Evolutionary conservation across 2,888 invertebrate genomes (phyloP).

Genomic region (Mythimna impura): DNA sequence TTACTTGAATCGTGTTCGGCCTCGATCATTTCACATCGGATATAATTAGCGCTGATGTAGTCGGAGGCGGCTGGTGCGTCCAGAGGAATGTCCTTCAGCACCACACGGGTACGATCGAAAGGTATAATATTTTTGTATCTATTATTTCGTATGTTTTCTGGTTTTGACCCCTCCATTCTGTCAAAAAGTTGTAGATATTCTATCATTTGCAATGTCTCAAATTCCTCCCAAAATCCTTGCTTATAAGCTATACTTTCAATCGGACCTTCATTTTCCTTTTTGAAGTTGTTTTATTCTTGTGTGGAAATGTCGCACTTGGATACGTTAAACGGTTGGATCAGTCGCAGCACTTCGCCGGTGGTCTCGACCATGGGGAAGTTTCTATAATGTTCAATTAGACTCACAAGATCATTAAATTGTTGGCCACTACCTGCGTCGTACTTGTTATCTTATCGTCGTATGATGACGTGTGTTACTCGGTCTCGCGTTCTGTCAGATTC

Average conservation of each 20-base stretch:
- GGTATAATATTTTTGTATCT: slow-evolving; percentile 99
- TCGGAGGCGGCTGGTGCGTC: slow-evolving; percentile 94
- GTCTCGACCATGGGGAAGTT: slow-evolving; percentile 99
- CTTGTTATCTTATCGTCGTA: slow-evolving; percentile 96
- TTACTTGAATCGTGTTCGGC: slow-evolving; percentile 74
- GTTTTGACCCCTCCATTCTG: slow-evolving; percentile 97
- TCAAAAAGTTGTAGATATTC: slow-evolving; percentile 98
- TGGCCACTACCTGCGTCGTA: slow-evolving; percentile 99
- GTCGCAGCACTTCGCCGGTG: slow-evolving; percentile 97
- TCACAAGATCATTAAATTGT: slow-evolving; percentile 96
- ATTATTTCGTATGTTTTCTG: slow-evolving; percentile 90
- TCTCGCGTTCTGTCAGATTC: slow-evolving; percentile 93
- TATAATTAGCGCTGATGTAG: slow-evolving; percentile 99
- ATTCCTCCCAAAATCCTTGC: slow-evolving; percentile 99
- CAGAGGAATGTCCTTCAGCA: slow-evolving; percentile 93
- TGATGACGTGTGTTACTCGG: slow-evolving; percentile 99
- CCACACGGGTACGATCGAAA: slow-evolving; percentile 99
- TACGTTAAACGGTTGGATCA: slow-evolving; percentile 98
- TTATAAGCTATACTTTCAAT: slow-evolving; percentile 91
- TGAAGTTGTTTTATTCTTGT: slow-evolving; percentile 94
- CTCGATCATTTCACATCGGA: slow-evolving; percentile 90
- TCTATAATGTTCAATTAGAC: slow-evolving; percentile 98
- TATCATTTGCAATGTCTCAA: slow-evolving; percentile 98
- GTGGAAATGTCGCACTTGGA: slow-evolving; percentile 94
- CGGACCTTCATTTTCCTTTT: slow-evolving; percentile 89